Conservation (phyloP, 1,140 invertebrate species). For the Phenacoccus solenopsis region DNA sequence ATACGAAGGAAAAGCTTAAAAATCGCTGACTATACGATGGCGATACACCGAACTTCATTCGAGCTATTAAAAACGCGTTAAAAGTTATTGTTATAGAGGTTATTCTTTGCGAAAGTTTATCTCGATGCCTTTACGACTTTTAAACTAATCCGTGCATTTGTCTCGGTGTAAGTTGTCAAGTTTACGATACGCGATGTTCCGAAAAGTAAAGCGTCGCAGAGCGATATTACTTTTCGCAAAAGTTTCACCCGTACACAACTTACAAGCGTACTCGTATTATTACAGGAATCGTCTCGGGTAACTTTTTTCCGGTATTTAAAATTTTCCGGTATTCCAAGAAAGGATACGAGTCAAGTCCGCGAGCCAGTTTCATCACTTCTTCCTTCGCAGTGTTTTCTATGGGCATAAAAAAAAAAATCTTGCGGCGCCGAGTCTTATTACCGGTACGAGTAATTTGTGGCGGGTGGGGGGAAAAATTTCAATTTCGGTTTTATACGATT, state of each 20-base stretch:
- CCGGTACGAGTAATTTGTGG: neutral
- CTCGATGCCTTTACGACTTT: neutral
- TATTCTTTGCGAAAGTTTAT: neutral
- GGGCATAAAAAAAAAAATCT: neutral
- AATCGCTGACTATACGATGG: neutral
- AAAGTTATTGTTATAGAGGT: constrained; percentile 3
- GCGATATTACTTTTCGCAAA: neutral
- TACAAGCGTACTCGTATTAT: too few relatives aligned
- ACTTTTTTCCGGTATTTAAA: neutral
- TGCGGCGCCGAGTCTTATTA: neutral
- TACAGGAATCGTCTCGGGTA: neutral
- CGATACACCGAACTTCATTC: neutral
- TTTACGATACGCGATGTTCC: neutral
- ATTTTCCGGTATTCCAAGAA: neutral
- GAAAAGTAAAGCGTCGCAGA: neutral
- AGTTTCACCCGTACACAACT: neutral
- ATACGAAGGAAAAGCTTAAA: neutral
- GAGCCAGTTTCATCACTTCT: neutral
- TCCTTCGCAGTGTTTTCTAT: neutral
- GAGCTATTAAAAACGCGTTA: constrained; percentile 1
- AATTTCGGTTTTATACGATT: neutral
- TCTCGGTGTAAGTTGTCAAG: constrained; percentile 1
- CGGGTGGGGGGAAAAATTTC: neutral
- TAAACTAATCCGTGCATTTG: constrained; percentile 1
- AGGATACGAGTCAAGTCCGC: neutral